Conservation (phyloP, 2,113 vertebrate genomes). For the Neolamprologus ventralis region DNA sequence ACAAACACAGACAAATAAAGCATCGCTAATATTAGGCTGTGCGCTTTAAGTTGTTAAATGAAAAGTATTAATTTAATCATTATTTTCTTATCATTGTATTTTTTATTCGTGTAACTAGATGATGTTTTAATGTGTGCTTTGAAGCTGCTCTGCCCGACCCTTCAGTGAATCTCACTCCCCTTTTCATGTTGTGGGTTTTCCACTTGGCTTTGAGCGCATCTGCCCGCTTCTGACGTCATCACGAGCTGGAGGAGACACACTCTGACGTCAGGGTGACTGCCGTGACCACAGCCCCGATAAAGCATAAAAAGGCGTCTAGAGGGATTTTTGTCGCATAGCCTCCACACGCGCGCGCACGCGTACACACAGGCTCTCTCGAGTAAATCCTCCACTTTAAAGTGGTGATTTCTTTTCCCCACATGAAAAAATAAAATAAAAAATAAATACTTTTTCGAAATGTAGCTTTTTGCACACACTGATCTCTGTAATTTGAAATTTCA, state of each 20-base stretch:
- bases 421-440: neutral
- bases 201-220: conserved; percentile 57
- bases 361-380: neutral
- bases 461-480: neutral
- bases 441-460: fast-evolving
- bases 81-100: fast-evolving
- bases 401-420: neutral
- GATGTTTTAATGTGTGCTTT: neutral
- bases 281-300: conserved; percentile 13
- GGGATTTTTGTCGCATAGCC: conserved; percentile 51
- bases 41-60: neutral
- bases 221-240: conserved; percentile 56
- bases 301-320: conserved; percentile 16
- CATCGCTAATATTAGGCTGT: neutral
- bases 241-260: conserved; percentile 40
- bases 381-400: neutral
- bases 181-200: conserved; percentile 54
- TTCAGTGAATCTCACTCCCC: neutral
- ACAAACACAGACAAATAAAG: conserved; percentile 22
- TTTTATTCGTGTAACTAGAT: neutral
- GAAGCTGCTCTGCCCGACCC: neutral
- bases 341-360: neutral
- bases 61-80: neutral
- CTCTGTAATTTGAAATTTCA: neutral
- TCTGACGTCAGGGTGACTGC: conserved; percentile 56